Evolutionary conservation across 2,888 invertebrate genomes (phyloP).

Genomic region (Zelleria hepariella): DNA sequence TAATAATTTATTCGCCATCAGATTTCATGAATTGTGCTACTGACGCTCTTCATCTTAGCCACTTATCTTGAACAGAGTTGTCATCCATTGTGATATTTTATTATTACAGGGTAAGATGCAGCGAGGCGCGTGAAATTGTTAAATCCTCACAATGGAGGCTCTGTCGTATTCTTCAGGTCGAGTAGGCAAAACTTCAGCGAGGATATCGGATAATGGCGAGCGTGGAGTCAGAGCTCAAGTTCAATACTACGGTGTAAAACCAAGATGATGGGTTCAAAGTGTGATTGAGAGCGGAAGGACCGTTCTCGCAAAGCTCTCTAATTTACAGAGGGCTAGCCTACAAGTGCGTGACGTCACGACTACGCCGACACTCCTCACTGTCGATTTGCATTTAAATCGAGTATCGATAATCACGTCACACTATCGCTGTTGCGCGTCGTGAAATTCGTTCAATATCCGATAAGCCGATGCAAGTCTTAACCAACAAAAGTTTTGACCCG

Average conservation of each 20-base stretch:
- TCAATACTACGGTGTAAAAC: constrained; percentile 21
- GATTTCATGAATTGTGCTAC: constrained; percentile 57
- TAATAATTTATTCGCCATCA: constrained; percentile 48
- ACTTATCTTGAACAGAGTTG: constrained; percentile 67
- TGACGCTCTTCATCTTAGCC: constrained; percentile 58
- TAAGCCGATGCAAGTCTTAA: constrained; percentile 67
- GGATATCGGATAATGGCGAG: constrained; percentile 43
- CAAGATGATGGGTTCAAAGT: background rate
- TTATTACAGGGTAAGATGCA: constrained; percentile 65
- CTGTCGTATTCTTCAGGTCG: constrained; percentile 56
- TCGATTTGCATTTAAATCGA: constrained; percentile 72
- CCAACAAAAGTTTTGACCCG: constrained; percentile 67
- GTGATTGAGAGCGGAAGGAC: background rate
- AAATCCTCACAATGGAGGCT: constrained; percentile 60
- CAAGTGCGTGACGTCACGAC: constrained; percentile 35
- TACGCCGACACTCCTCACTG: constrained; percentile 32
- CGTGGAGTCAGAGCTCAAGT: constrained; percentile 16
- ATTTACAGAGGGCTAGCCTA: background rate
- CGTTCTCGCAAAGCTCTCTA: background rate
- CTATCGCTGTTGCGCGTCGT: constrained; percentile 56
- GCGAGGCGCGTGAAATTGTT: constrained; percentile 64
- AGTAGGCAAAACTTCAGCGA: constrained; percentile 62
- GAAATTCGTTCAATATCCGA: constrained; percentile 68
- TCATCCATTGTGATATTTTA: constrained; percentile 69
- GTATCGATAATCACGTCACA: constrained; percentile 66